Conservation (phyloP, 2,797 vertebrate species). For the Oreortyx pictus region DNA sequence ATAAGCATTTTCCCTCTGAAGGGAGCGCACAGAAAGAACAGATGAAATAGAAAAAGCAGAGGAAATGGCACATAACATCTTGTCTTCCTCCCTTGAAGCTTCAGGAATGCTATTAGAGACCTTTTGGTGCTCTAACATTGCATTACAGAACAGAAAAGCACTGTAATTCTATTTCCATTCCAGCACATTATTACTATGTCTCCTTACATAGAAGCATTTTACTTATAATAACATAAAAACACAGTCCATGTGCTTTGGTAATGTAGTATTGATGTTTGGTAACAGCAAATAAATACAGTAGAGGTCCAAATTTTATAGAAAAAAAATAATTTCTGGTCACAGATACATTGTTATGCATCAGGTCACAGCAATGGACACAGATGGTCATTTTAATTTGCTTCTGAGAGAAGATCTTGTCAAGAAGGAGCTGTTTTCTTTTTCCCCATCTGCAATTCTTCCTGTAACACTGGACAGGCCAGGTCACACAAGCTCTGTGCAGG, state of each 20-base stretch:
- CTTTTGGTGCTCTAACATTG: neutral
- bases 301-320: neutral
- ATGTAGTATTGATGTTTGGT: neutral
- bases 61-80: neutral
- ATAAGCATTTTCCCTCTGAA: neutral
- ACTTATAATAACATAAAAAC: neutral
- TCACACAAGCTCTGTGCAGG: neutral
- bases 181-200: neutral
- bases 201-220: neutral
- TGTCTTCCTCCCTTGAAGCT: neutral
- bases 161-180: neutral
- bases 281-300: constrained; percentile 6
- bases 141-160: neutral
- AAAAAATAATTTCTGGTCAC: neutral
- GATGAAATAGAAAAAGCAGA: neutral
- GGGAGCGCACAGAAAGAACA: neutral
- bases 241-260: neutral
- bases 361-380: neutral
- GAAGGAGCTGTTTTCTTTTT: neutral
- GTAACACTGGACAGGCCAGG: neutral
- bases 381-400: neutral
- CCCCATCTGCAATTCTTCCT: neutral
- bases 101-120: neutral
- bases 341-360: neutral
- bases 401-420: neutral